Percentiles rank a stretch among this genome's conserved stretches.
Evolutionary conservation across 2,797 vertebrate species (phyloP).

Genomic region (Tolypeutes matacus): DNA sequence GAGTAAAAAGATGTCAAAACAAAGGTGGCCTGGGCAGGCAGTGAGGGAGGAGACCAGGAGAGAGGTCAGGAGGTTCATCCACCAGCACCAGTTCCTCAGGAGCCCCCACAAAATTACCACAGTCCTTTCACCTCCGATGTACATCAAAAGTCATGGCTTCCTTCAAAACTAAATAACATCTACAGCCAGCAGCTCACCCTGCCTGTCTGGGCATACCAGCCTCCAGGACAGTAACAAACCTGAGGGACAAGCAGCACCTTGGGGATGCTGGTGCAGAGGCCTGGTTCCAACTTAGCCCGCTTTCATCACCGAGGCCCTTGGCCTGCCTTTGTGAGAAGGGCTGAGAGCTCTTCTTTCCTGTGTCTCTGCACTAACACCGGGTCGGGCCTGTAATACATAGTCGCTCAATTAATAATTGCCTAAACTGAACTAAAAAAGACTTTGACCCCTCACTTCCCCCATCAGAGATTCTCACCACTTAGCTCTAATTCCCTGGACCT

Average conservation of each 20-base stretch:
- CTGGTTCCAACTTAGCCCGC: background rate
- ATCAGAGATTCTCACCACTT: no score
- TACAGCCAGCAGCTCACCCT: background rate
- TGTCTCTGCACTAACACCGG: rapidly evolving
- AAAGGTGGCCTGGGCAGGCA: conserved; percentile 78
- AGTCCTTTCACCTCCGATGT: conserved; percentile 81
- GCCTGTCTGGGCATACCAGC: background rate
- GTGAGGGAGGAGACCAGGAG: background rate
- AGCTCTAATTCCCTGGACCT: background rate
- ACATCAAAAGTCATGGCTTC: background rate
- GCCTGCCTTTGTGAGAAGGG: rapidly evolving
- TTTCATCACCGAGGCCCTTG: background rate
- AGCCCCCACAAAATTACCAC: conserved; percentile 80
- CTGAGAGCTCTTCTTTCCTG: background rate
- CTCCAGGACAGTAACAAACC: background rate
- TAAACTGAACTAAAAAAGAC: background rate
- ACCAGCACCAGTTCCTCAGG: conserved; percentile 82
- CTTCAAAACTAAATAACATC: background rate
- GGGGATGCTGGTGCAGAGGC: background rate
- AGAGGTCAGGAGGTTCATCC: conserved; percentile 80
- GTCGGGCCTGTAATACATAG: no score
- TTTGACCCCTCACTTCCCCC: background rate
- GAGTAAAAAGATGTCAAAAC: conserved; percentile 89
- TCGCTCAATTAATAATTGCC: background rate
- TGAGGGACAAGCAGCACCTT: rapidly evolving